phyloP scores from a whole-genome alignment of 1,140 invertebrate species.

The Heliconius congener region DNA sequence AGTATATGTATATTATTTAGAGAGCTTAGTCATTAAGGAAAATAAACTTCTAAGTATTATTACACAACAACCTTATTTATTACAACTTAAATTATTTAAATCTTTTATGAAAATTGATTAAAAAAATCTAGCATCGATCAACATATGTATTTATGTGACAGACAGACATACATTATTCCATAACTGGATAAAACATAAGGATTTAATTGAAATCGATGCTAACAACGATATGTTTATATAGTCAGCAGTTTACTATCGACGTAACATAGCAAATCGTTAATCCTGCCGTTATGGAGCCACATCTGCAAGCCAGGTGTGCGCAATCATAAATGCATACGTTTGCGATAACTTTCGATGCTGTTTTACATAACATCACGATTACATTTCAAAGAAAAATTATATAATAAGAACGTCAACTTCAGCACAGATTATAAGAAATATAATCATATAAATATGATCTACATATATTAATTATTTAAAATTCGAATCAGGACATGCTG shows the following conservation, averaged over 20 bases:
- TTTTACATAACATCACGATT: background rate
- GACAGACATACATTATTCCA: too few species aligned
- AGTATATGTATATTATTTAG: background rate
- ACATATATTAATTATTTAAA: too few species aligned
- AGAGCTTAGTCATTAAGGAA: slow-evolving; percentile 10
- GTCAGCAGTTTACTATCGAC: slow-evolving; percentile 38
- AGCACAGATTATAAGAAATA: background rate
- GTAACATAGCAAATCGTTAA: slow-evolving; percentile 58
- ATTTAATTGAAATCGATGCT: background rate
- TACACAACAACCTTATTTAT: background rate
- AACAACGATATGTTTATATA: slow-evolving; percentile 11
- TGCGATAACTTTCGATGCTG: slow-evolving; percentile 2
- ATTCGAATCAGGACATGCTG: too few species aligned
- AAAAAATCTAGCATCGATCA: too few species aligned
- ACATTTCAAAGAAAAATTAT: background rate
- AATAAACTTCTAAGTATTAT: background rate
- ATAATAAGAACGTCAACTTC: background rate
- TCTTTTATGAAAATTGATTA: too few species aligned
- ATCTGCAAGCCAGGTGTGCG: slow-evolving; percentile 59
- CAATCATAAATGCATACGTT: slow-evolving; percentile 53
- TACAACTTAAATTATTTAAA: background rate
- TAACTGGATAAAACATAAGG: too few species aligned
- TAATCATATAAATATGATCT: background rate
- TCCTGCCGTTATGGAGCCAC: slow-evolving; percentile 46
- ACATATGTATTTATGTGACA: too few species aligned